Percentiles rank a stretch among this genome's conserved stretches.
Evolutionary conservation across 2,888 invertebrate genomes (phyloP).

Genomic region (Syritta pipiens): DNA sequence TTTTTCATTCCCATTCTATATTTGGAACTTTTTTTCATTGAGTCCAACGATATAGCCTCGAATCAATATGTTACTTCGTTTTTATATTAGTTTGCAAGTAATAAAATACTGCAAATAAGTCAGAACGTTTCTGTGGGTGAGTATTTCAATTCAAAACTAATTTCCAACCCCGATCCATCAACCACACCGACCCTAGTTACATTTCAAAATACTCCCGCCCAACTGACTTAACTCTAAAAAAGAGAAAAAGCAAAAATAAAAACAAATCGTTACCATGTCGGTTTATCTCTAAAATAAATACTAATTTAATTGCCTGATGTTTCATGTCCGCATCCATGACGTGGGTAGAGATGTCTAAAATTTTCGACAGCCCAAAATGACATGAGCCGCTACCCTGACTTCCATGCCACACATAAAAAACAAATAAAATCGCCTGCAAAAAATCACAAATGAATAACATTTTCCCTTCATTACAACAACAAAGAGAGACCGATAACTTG

Average conservation of each 20-base stretch:
- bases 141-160: too few species aligned
- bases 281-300: neutral
- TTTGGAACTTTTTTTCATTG: too few species aligned
- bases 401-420: neutral
- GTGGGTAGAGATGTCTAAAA: constrained; percentile 27
- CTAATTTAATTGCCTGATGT: constrained; percentile 37
- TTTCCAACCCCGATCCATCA: too few species aligned
- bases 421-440: constrained; percentile 4
- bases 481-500: neutral
- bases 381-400: neutral
- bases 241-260: neutral
- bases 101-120: too few species aligned
- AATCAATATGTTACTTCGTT: too few species aligned
- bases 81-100: too few species aligned
- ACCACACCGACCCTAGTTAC: too few species aligned
- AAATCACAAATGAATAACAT: constrained; percentile 5
- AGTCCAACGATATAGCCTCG: too few species aligned
- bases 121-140: too few species aligned
- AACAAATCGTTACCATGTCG: constrained; percentile 1
- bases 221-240: neutral
- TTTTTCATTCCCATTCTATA: too few species aligned
- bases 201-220: neutral
- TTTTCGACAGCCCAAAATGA: constrained; percentile 29
- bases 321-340: constrained; percentile 15
- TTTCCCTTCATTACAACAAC: neutral